Evolutionary conservation across 2,888 invertebrate species (phyloP).

Genomic region (Cinara cedri): DNA sequence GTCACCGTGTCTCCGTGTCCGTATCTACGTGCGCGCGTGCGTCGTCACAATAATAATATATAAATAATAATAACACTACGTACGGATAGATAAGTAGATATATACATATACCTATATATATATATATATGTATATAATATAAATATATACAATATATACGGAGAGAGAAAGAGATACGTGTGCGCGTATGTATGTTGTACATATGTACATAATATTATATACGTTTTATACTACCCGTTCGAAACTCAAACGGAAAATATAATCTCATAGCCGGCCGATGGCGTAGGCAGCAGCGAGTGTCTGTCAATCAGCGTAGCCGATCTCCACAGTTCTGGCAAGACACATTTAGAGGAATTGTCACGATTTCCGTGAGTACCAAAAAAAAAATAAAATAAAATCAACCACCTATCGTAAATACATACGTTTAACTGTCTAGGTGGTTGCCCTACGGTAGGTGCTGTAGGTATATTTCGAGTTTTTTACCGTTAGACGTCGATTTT

Average conservation of each 20-base stretch:
- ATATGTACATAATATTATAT: neutral
- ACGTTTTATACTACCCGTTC: neutral
- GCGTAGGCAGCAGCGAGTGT: conserved; percentile 24
- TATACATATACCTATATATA: neutral
- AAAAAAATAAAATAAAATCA: too few relatives aligned
- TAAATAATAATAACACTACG: too few relatives aligned
- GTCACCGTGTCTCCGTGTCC: conserved; percentile 1
- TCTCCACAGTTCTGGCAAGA: neutral
- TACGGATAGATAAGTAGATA: neutral
- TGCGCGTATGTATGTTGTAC: conserved; percentile 5
- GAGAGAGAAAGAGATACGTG: neutral
- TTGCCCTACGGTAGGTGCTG: too few relatives aligned
- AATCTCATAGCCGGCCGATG: conserved; percentile 12
- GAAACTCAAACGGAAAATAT: conserved; percentile 33
- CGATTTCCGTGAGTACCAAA: conserved; percentile 7
- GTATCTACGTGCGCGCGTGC: conserved; percentile 21
- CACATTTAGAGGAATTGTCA: neutral
- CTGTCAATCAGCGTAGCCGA: neutral
- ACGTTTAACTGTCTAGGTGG: too few relatives aligned
- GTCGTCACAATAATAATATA: neutral
- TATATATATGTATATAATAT: conserved; percentile 24
- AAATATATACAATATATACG: conserved; percentile 15
- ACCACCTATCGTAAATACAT: too few relatives aligned
- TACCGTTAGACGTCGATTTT: too few relatives aligned
- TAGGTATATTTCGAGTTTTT: too few relatives aligned